Conservation (phyloP, 2,113 vertebrate species). For the Gallinago undulata region DNA sequence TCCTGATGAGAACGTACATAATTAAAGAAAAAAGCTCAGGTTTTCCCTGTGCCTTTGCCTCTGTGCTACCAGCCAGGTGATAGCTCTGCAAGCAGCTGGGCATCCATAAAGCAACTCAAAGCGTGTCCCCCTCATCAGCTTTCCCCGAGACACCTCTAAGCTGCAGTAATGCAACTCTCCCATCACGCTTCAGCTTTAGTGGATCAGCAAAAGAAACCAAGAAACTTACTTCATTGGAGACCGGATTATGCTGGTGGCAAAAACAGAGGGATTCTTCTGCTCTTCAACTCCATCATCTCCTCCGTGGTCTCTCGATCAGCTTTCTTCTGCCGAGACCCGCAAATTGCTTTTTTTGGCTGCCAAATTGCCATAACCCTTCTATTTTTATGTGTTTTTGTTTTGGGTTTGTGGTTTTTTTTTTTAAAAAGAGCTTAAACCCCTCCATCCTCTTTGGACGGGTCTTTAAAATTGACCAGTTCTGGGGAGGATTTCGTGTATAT, state of each 20-base stretch:
- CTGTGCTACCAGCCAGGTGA: not conserved
- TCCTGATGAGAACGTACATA: not conserved
- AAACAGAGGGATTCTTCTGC: conserved; percentile 72
- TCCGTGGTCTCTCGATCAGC: conserved; percentile 75
- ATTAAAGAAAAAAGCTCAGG: conserved; percentile 53
- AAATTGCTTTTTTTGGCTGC: conserved; percentile 78
- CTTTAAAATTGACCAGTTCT: conserved; percentile 80
- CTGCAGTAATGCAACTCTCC: conserved; percentile 73
- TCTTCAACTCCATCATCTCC: conserved; percentile 77
- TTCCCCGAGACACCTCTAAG: conserved; percentile 71
- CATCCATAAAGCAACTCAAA: conserved; percentile 34
- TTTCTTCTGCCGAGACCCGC: conserved; percentile 74
- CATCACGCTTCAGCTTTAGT: conserved; percentile 83
- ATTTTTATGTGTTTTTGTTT: conserved; percentile 75
- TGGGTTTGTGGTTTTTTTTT: too few relatives aligned
- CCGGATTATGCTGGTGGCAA: conserved; percentile 79
- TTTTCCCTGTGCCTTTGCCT: conserved; percentile 63
- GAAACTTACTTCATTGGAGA: conserved; percentile 82
- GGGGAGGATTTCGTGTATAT: conserved; percentile 82
- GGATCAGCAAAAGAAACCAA: conserved; percentile 83
- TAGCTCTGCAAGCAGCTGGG: conserved; percentile 40
- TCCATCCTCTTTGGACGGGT: conserved; percentile 77
- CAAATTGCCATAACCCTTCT: conserved; percentile 81
- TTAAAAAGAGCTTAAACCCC: conserved; percentile 75
- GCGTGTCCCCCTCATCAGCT: conserved; percentile 64